These are phyloP conservation scores for Agapetus fuscipes DNA, from an alignment of 2,888 invertebrate genomes.

Conservation along the genomic window DNA sequence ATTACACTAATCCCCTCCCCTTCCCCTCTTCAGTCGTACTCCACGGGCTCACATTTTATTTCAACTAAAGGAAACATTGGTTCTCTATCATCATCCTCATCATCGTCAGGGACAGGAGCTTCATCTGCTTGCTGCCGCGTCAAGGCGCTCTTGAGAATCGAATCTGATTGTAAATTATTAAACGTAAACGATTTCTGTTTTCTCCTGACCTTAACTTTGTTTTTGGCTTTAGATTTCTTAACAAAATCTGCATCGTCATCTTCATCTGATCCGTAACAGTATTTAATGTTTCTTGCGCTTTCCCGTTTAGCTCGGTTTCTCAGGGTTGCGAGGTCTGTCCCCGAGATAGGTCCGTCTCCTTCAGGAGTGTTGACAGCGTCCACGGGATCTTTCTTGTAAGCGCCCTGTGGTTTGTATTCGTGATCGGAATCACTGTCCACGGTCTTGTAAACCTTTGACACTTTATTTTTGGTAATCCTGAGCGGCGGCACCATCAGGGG, in stretches of 20 bases:
- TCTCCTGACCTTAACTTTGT: conserved; percentile 15
- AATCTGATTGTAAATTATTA: neutral
- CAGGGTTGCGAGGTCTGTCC: conserved; percentile 9
- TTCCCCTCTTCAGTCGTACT: no score
- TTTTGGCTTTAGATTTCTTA: conserved; percentile 19
- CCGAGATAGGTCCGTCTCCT: conserved; percentile 12
- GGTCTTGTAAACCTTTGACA: neutral
- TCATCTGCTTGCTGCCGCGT: neutral
- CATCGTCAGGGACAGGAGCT: neutral
- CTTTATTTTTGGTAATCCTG: conserved; percentile 1
- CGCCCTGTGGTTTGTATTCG: conserved; percentile 9
- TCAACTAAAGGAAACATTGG: conserved; percentile 14
- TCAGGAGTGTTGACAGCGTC: conserved; percentile 3
- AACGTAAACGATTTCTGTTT: conserved; percentile 22
- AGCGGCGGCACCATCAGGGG: conserved; percentile 5
- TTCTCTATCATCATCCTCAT: conserved; percentile 1
- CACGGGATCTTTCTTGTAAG: conserved; percentile 1
- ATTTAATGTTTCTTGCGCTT: conserved; percentile 11
- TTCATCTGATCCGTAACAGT: conserved; percentile 16
- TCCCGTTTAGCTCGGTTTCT: conserved; percentile 9
- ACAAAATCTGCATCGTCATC: conserved; percentile 22
- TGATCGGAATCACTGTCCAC: conserved; percentile 5
- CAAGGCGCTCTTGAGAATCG: neutral
- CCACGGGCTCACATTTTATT: conserved; percentile 15
- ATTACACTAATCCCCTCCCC: no score